phyloP scores from a whole-genome alignment of 2,797 vertebrate species.

The Sebastes hubbsi region DNA sequence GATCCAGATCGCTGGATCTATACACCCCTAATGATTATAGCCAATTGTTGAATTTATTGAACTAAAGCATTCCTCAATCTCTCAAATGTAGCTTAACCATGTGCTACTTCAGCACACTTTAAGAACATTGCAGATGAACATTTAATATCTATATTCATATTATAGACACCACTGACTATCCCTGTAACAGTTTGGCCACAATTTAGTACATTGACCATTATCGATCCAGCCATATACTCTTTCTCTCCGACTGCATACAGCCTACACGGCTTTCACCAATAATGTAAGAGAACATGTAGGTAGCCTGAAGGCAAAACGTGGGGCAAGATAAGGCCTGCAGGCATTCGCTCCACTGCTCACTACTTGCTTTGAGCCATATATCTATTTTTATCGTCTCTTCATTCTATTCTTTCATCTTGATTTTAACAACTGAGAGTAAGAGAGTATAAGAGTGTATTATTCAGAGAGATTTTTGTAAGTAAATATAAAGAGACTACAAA shows the following conservation, averaged over 20 bases:
- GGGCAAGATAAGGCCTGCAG: neutral
- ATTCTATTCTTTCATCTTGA: neutral
- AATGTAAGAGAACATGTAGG: neutral
- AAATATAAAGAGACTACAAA: neutral
- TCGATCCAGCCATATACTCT: neutral
- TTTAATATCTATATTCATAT: neutral
- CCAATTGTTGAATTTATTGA: neutral
- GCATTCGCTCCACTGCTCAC: neutral
- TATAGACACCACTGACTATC: neutral
- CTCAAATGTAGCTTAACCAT: neutral
- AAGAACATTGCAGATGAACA: neutral
- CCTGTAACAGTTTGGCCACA: neutral
- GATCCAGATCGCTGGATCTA: too few relatives aligned
- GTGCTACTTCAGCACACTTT: neutral
- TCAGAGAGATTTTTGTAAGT: neutral
- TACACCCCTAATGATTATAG: neutral
- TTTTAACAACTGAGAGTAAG: neutral
- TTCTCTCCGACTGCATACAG: neutral
- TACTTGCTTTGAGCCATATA: neutral
- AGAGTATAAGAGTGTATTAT: neutral
- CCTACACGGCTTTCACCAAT: neutral
- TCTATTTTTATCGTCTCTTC: constrained; percentile 1
- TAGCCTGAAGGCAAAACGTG: neutral
- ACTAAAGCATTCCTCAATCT: neutral
- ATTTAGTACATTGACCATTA: neutral